Base-by-base conservation (phyloP, 2,113 vertebrate genomes). In the Sminthopsis crassicaudata region DNA sequence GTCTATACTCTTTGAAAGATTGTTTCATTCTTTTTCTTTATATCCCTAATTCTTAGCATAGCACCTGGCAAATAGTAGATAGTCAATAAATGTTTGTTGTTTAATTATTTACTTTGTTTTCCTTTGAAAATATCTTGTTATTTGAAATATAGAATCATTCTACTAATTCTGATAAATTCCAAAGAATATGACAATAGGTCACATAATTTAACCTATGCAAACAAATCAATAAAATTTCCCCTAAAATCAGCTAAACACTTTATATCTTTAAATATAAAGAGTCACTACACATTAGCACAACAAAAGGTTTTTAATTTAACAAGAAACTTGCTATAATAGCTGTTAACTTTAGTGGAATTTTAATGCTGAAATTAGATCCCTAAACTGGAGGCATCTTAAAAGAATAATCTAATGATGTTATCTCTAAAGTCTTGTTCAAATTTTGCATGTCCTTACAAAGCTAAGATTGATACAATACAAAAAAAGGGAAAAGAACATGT, bases 281-380 rank as follows among this genome's bases (percentile, higher is more conserved):
- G 27, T 91, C 48, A 50, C 2, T 89, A 92, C 19, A 96, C 90
- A 91, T 89, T 51, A 60, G 25, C 26, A 12, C 30, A 67, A 92
- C 46, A 93, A 90, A 88, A 92, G 89, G 92, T 46, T 76, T 93
- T 50, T 93, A 26, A 92, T 90, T 9, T 5, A 76, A 25, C 50
- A 30, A 1, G n/a, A 11, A 91, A 92, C 89, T 92, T 91, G 88
- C 46, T 93, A 2, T n/a, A 1, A 1, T 50, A 46, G n/a, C 2
- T 93, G 0, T 90, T 95, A 51, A 46, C 27, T 46, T 46, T 46
- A 1, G 95, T 53, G 46, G 90, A 22, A 42, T 94, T 95, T 93
- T 92, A 54, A 92, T 90, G 84, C 94, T 91, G 94, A 97, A 96
- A 89, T 90, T 36, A 27, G 53, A 16, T n/a, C 88, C n/a, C 55